These are phyloP conservation scores for Grallaria varia DNA, from an alignment of 2,113 vertebrate species.

Conservation along the genomic window DNA sequence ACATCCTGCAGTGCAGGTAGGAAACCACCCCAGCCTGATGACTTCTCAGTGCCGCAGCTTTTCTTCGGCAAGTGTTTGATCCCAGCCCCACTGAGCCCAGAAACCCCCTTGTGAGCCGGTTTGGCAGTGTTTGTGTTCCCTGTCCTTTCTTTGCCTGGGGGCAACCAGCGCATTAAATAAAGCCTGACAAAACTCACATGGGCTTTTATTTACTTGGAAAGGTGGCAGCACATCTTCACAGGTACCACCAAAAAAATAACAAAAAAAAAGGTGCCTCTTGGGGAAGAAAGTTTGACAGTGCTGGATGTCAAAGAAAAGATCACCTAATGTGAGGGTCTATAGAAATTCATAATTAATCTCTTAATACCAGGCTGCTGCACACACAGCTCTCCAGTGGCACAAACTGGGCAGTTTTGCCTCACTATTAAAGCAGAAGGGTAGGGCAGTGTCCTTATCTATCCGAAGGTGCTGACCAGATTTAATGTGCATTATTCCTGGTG, in stretches of 20 bases:
- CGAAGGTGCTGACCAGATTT: not conserved
- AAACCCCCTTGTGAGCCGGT: not conserved
- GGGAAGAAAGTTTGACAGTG: not conserved
- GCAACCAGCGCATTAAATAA: not conserved
- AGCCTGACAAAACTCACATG: not conserved
- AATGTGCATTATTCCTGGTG: not conserved
- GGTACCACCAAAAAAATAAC: not conserved
- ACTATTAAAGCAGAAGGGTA: not conserved
- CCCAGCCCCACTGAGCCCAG: not conserved
- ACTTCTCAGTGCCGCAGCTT: not conserved
- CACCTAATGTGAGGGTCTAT: not conserved
- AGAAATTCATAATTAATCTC: constrained; percentile 43
- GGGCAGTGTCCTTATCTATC: not conserved
- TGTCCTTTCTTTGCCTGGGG: not conserved
- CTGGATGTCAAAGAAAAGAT: not conserved
- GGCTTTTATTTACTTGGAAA: not conserved
- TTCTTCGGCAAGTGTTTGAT: not conserved
- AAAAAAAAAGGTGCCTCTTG: not conserved
- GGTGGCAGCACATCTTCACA: not conserved
- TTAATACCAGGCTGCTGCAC: not conserved
- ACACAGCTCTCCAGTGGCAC: not conserved
- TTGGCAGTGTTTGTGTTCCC: not conserved
- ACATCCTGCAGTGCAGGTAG: not conserved
- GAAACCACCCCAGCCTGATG: not conserved
- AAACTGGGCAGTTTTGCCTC: not conserved